Base-by-base conservation (phyloP, 2,113 vertebrate species). In the Nothocercus nigrocapillus region DNA sequence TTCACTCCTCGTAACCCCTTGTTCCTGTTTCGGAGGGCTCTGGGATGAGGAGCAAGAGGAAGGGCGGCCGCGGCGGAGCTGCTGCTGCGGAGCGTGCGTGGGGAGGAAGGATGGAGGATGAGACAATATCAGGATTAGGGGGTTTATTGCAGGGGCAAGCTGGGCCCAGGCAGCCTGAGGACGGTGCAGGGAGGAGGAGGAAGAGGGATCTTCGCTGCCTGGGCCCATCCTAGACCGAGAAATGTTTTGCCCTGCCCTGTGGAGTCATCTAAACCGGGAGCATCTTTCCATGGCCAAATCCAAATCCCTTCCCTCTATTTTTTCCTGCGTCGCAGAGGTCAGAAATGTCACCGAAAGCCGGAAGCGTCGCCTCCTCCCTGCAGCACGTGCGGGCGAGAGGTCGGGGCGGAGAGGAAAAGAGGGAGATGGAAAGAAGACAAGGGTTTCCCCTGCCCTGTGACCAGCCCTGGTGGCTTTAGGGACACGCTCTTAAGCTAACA, bases 251-350 rank as follows among this genome's bases (percentile, higher is more conserved):
- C 19, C 74, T 62, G 28, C 25, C 38, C 21, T 7, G 61, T 6
- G 14, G 24, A 24, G 24, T 63, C 62, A 64, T 36, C 22, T 3
- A 10, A 9, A 30, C 21, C 0, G 0, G 0, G 28, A 22, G 56
- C 53, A 30, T 59, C 0, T 0, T 36, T 67, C 53, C 36, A 22
- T 9, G 56, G 34, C 47, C 3, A 2, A 68, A 4, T 27, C 28
- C 62, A 51, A 17, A 47, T 6, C 27, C 54, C 17, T 38, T 63
- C 38, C 53, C 58, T 62, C 0, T 3, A 14, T 51, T 81, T 44
- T 34, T 34, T 38, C 40, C 36, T 59, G 24, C 54, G 63, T 36
- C 0, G 0, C 0, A 2, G 42, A 45, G 45, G 18, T 19, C 1
- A 2, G n/a, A n/a, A n/a, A n/a, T n/a, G n/a, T n/a, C n/a, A n/a